Base-by-base conservation (phyloP, 2,888 invertebrate genomes). In the Archips crataeganus region DNA sequence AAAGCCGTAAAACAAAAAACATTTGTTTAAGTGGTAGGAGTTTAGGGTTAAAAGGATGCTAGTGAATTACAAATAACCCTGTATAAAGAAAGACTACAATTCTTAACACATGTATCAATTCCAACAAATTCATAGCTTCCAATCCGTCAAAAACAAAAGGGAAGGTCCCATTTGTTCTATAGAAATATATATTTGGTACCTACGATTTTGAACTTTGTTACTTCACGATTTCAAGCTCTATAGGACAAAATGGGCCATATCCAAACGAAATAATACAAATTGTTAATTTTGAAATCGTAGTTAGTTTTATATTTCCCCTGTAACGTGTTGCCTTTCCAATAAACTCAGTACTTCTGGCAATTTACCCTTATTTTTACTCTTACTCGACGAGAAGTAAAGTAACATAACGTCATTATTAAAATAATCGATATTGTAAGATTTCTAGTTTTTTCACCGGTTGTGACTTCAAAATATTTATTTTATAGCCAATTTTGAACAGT, bases 391-490 rank as follows among this genome's bases (percentile, higher is more conserved):
- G 15, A 54, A 2, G 11, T 11, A 63, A 36, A 61, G 9, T 42
- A 39, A 15, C 62, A 9, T 32, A 32, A 32, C 42, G n/a, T 45
- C 23, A 23, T 23, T 11, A 63, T 13, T 23, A 47, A 54, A 63
- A 63, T 62, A 62, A 10, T 39, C 32, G 10, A 57, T 23, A 54
- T 10, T 57, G 3, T 62, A 23, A 71, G 51, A 51, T 66, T 71
- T 66, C 42, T 71, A 54, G 32, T 61, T 66, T 57, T 66, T 66
- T 51, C 32, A 49, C 60, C 47, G 71, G 71, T 66, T 66, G 71
- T 66, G 61, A 23, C 54, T 54, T 61, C 11, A 45, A 54, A 61
- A 36, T 57, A 57, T 71, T 71, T 67, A 66, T 61, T 61, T 66
- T 57, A 57, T 45, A 34, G 34, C 15, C 57, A 70, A 63, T 70